Conservation (phyloP, 2,797 vertebrate genomes). For the Takifugu ocellatus region DNA sequence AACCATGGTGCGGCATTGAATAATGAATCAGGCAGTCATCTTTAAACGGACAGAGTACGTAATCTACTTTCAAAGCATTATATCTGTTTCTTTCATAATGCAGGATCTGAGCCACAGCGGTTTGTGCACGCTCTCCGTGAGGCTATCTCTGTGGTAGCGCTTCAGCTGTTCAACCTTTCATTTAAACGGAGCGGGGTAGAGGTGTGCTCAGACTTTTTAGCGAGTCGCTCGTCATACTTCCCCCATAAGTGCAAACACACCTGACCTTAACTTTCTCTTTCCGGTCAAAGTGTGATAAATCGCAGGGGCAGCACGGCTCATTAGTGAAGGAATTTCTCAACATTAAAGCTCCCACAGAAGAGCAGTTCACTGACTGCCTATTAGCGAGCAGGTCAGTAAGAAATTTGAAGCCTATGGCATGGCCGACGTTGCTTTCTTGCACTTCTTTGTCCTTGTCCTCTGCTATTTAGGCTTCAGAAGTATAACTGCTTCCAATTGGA, state of each 20-base stretch:
- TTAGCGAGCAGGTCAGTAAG: slow-evolving; percentile 69
- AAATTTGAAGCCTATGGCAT: slow-evolving; percentile 6
- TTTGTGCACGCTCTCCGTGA: slow-evolving; percentile 71
- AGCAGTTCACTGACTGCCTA: slow-evolving; percentile 57
- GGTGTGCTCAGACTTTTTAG: slow-evolving; percentile 37
- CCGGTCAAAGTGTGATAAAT: slow-evolving; percentile 39
- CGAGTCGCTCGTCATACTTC: slow-evolving; percentile 25
- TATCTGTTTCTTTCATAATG: slow-evolving; percentile 15
- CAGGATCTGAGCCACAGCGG: slow-evolving; percentile 57
- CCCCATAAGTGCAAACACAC: background rate
- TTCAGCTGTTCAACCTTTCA: slow-evolving; percentile 70
- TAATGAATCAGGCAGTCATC: slow-evolving; percentile 18
- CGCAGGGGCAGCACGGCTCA: slow-evolving; percentile 32
- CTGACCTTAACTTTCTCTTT: slow-evolving; percentile 27
- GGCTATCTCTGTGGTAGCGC: slow-evolving; percentile 71
- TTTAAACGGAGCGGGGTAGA: slow-evolving; percentile 58
- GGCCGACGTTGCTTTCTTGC: background rate
- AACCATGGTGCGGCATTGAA: background rate
- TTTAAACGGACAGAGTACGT: slow-evolving; percentile 25
- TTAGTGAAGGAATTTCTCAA: slow-evolving; percentile 72
- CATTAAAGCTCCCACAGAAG: slow-evolving; percentile 64
- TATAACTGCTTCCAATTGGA: slow-evolving; percentile 76
- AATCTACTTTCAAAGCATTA: slow-evolving; percentile 32
- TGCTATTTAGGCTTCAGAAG: slow-evolving; percentile 66
- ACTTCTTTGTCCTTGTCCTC: slow-evolving; percentile 4